phyloP scores from a whole-genome alignment of 2,113 vertebrate genomes.

The Ornithorhynchus anatinus region DNA sequence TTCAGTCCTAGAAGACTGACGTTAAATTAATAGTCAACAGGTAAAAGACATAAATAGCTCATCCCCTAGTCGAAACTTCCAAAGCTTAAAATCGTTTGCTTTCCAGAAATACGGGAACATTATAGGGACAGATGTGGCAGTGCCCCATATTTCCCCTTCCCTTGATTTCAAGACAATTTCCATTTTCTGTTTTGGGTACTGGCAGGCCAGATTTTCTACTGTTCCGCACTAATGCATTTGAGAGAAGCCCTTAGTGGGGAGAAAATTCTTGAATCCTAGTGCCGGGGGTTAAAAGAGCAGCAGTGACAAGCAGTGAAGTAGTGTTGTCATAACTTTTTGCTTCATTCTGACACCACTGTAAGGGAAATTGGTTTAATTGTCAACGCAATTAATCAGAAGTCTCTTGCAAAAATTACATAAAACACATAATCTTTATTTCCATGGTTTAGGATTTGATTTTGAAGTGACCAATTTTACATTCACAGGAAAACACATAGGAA shows the following conservation, averaged over 20 bases:
- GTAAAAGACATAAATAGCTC: too few species aligned
- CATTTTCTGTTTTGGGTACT: constrained; percentile 1
- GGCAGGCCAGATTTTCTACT: constrained; percentile 13
- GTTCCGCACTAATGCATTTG: constrained; percentile 13
- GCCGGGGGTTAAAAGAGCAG: constrained; percentile 17
- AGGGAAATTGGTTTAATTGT: constrained; percentile 51
- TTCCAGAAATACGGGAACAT: constrained; percentile 10
- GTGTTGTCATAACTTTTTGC: constrained; percentile 44
- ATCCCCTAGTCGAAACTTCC: too few species aligned
- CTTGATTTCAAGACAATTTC: constrained; percentile 1
- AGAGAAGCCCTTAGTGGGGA: constrained; percentile 33
- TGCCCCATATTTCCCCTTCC: background rate
- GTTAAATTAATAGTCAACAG: too few species aligned
- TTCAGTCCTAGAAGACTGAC: too few species aligned
- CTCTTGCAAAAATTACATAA: too few species aligned
- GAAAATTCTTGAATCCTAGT: constrained; percentile 39
- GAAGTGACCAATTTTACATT: constrained; percentile 50
- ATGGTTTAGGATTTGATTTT: constrained; percentile 47
- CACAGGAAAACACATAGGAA: constrained; percentile 49
- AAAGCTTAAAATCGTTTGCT: constrained; percentile 4
- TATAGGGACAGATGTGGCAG: background rate
- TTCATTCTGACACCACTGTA: constrained; percentile 46
- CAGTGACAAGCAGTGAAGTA: constrained; percentile 32
- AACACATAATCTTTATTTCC: too few species aligned
- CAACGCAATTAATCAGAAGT: too few species aligned